Base-by-base conservation (phyloP, 2,888 invertebrate genomes). In the Coleophora flavipennella region DNA sequence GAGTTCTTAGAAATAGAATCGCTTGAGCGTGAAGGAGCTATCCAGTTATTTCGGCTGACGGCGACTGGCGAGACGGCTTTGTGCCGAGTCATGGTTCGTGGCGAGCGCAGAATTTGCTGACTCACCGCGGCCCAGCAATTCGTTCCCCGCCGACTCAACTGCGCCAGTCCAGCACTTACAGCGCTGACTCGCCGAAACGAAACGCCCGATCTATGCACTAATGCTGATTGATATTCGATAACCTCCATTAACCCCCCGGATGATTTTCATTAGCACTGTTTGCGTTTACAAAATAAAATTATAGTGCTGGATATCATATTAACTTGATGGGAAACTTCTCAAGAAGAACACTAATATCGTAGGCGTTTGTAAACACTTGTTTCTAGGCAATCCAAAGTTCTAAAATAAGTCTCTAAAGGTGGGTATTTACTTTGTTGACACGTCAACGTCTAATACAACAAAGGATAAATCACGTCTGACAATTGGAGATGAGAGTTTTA, bases 11-110 rank as follows among this genome's bases (percentile, higher is more conserved):
- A 67, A 74, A 73, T 62, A 61, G 60, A 72, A 66, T 68, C 69
- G 67, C 69, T 73, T 60, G 67, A 57, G 57, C 73, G 72, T 76
- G 71, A 71, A 76, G 68, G 59, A 62, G 69, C 74, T 77, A 80
- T 80, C 72, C 67, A 79, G 72, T 80, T 80, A 80, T 80, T 79
- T 72, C 67, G 62, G 72, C 69, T 70, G 71, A 71, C 67, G 69
- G 63, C 65, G 54, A 64, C 60, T 67, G 70, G 66, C 66, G 58
- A 11, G 35, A 13, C 33, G 29, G 31, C 49, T 52, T 70, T 62
- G 53, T 61, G 73, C 52, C 47, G 66, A 71, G 68, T 75, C 79
- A 78, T 67, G 73, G 68, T 55, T 73, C 70, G 67, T 53, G 57
- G 20, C 47, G 41, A 42, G 55, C 20, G 20, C 11, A 4, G n/a